Percentiles rank a stretch among this genome's conserved stretches.
Conservation (phyloP, 2,888 invertebrate genomes). For the Atrina japonica region DNA sequence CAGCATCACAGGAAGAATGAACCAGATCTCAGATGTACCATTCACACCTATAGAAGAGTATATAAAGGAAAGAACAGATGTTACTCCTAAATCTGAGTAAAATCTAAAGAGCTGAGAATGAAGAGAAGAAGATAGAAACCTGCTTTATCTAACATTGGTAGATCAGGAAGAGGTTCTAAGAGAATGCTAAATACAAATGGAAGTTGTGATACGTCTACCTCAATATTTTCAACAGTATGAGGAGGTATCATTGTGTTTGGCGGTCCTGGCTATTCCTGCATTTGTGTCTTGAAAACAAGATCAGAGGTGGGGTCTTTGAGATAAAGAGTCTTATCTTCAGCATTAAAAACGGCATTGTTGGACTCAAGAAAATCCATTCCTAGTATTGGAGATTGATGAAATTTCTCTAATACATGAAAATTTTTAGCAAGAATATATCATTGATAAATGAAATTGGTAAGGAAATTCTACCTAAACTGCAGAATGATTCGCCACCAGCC, state of each 20-base stretch:
- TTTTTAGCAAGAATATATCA: constrained; percentile 4
- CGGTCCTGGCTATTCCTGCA: constrained; percentile 3
- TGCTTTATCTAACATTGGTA: constrained; percentile 1
- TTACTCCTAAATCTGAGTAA: too few relatives aligned
- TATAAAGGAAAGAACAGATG: background rate
- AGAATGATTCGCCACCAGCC: constrained; percentile 7
- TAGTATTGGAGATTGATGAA: constrained; percentile 11
- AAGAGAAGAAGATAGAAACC: constrained; percentile 4
- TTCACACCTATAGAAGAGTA: constrained; percentile 5
- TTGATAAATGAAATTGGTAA: constrained; percentile 1
- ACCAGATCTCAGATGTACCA: constrained; percentile 1
- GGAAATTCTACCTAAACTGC: constrained; percentile 15
- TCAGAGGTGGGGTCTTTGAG: constrained; percentile 2
- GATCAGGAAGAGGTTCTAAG: constrained; percentile 6
- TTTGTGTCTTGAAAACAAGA: constrained; percentile 10
- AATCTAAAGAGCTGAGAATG: too few relatives aligned
- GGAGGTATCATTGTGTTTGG: background rate
- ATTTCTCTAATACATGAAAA: constrained; percentile 16
- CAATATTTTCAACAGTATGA: background rate
- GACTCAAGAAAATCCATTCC: constrained; percentile 31
- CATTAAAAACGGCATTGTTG: constrained; percentile 7
- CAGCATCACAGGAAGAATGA: constrained; percentile 17
- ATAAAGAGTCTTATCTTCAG: background rate
- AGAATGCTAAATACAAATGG: background rate
- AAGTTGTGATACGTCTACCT: background rate